phyloP scores from a whole-genome alignment of 2,113 vertebrate species.

The Apodemus sylvaticus region DNA sequence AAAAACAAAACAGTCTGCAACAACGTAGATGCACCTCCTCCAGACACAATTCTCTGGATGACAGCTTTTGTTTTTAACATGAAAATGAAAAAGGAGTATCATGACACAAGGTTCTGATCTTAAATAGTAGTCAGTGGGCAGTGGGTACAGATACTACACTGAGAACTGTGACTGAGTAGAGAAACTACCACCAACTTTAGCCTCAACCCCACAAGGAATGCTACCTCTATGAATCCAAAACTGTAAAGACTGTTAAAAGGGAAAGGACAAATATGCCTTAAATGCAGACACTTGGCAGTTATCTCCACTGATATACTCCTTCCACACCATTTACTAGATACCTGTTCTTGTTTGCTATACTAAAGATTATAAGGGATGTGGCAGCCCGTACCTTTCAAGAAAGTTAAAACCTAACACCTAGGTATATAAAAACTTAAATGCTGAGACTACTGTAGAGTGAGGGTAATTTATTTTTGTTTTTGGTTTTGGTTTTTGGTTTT shows the following conservation, averaged over 20 bases:
- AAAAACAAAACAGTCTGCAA: constrained; percentile 26
- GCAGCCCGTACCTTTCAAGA: background rate
- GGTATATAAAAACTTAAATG: background rate
- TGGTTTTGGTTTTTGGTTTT: too few species aligned
- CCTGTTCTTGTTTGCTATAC: background rate
- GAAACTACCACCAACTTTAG: background rate
- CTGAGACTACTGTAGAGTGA: background rate
- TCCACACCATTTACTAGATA: constrained; percentile 31
- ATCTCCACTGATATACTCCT: background rate
- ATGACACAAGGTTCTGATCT: background rate
- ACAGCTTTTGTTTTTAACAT: constrained; percentile 1
- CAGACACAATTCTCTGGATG: constrained; percentile 12
- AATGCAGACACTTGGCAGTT: constrained; percentile 19
- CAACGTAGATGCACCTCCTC: constrained; percentile 38
- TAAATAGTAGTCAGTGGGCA: background rate
- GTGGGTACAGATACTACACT: background rate
- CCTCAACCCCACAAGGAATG: background rate
- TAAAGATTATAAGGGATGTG: constrained; percentile 7
- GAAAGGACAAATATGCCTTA: background rate
- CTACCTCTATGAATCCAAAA: background rate
- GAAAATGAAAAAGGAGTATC: background rate
- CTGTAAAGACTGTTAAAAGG: background rate
- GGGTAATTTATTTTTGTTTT: too few species aligned
- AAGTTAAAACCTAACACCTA: constrained; percentile 43
- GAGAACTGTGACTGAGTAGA: background rate